phyloP scores from a whole-genome alignment of 2,888 invertebrate species.

The Chrysomela aeneicollis region DNA sequence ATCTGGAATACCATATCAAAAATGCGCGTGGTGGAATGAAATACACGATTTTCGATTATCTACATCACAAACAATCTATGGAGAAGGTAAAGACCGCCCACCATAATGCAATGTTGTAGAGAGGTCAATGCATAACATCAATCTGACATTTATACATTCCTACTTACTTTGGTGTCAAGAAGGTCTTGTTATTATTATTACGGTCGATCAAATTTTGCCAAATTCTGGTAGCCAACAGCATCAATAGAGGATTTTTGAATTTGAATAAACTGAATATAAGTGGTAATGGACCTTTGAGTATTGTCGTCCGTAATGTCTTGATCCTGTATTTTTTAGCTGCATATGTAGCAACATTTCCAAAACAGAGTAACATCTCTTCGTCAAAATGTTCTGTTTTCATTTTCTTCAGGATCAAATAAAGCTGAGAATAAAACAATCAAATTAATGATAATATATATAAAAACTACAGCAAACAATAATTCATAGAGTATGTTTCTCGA shows the following conservation, averaged over 20 bases:
- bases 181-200: constrained; percentile 60
- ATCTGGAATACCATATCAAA: too few relatives aligned
- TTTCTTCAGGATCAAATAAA: constrained; percentile 64
- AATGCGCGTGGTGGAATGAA: too few relatives aligned
- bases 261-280: constrained; percentile 63
- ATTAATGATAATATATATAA: too few relatives aligned
- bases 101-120: too few relatives aligned
- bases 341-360: constrained; percentile 65
- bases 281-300: constrained; percentile 63
- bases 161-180: constrained; percentile 60
- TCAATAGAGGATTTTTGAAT: constrained; percentile 61
- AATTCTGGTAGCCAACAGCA: constrained; percentile 66
- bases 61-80: too few relatives aligned
- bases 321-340: constrained; percentile 63
- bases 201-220: constrained; percentile 67
- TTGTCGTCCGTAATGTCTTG: constrained; percentile 58
- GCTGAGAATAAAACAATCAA: constrained; percentile 35
- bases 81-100: too few relatives aligned
- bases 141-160: neutral
- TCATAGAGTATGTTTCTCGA: too few relatives aligned
- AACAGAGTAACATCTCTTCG: constrained; percentile 61
- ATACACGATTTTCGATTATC: too few relatives aligned
- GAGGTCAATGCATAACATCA: too few relatives aligned
- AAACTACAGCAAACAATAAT: too few relatives aligned
- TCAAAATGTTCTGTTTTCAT: constrained; percentile 59